A percentile compares a stretch with the other conserved stretches of the same genome.
These are phyloP conservation scores for Cancer borealis DNA, from an alignment of 2,888 invertebrate genomes.

Conservation along the genomic window DNA sequence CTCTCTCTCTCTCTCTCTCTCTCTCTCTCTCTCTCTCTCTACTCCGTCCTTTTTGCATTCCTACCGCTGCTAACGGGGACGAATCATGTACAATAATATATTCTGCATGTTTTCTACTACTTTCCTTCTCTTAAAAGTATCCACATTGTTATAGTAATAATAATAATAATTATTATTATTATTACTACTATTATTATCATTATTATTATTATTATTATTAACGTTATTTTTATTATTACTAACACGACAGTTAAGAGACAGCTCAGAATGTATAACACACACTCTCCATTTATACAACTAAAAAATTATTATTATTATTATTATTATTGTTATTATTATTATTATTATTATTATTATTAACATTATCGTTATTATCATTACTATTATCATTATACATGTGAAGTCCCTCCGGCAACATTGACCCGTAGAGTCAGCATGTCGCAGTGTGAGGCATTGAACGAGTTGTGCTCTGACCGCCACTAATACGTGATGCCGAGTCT, in stretches of 20 bases:
- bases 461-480: background rate
- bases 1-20: constrained; percentile 7
- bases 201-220: background rate
- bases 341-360: background rate
- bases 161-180: background rate
- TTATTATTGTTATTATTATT: background rate
- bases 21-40: constrained; percentile 6
- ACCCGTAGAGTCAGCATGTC: background rate
- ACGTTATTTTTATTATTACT: background rate
- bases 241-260: background rate
- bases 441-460: background rate
- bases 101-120: background rate
- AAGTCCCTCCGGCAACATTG: background rate
- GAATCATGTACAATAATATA: background rate
- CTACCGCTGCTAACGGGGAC: background rate
- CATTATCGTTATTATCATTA: background rate
- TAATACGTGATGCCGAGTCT: background rate
- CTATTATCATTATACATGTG: background rate
- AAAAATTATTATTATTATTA: background rate
- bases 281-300: background rate
- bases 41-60: background rate
- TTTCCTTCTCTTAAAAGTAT: background rate
- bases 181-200: background rate
- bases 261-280: background rate
- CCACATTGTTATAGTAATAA: background rate